Base-by-base conservation (phyloP, 2,113 vertebrate genomes). In the Notothenia rossii region DNA sequence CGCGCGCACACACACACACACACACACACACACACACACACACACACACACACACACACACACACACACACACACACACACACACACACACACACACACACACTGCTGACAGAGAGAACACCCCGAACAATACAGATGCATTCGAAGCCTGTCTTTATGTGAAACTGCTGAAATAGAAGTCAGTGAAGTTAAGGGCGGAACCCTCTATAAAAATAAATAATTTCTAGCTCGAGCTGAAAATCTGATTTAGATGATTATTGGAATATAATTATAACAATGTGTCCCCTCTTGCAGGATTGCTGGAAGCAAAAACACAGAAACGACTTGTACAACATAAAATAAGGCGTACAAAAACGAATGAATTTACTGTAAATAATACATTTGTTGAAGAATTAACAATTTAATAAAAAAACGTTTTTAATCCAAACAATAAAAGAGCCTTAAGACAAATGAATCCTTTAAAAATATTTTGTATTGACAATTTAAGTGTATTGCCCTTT, bases 1-100 rank as follows among this genome's bases (percentile, higher is more conserved):
- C n/a, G n/a, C n/a, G n/a, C n/a, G n/a, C n/a, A n/a, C n/a, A n/a
- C 75, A 15, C 72, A 3, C 7, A 45, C 65, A 45, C 66, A 40
- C 20, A 15, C 72, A 2, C 7, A 33, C 65, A 45, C 66, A 40
- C 75, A 13, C 72, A 3, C 7, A 33, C 65, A 45, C 66, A 7
- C 20, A 29, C 75, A 13, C 72, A 3, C 7, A 45, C 65, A 45
- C 66, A 7, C 20, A 29, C 75, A 13, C 72, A 3, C 7, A 33
- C 65, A 45, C 66, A 7, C 20, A 25, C 75, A 15, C 72, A 2
- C 7, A 45, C 65, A 33, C 66, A 36, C 20, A 25, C 75, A 15
- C 72, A 2, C 20, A 25, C 75, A 15, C 72, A 2, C 7, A 43
- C 65, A 2, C 7, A 45, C 65, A 33, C 54, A 17, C 36, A 12